Base-by-base conservation (phyloP, 2,888 invertebrate genomes). In the Tubiluchus corallicola region DNA sequence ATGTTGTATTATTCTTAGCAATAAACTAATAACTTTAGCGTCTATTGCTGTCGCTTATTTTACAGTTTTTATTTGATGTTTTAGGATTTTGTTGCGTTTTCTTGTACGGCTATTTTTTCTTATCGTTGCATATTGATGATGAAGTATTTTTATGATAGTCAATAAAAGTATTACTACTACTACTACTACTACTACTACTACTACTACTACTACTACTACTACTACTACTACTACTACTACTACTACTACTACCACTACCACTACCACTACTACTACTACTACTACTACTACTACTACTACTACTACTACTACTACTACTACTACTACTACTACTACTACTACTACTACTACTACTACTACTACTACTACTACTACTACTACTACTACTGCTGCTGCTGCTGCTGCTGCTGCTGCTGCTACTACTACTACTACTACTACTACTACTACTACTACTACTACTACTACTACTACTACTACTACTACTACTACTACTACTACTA, bases 261-360 rank as follows among this genome's bases (percentile, higher is more conserved):
- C 29, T 29, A 29, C n/a, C n/a, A n/a, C n/a, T n/a, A n/a, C n/a
- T 29, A 29, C 29, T 29, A 29, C 29, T 29, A 29, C 29, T 29
- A 29, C 29, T 29, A 29, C 29, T 29, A 29, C 29, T 29, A 29
- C 29, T 29, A 29, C 29, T 29, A 29, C 29, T 29, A 29, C 29
- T 29, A 29, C 29, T 29, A 29, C 29, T 29, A 29, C 29, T 29
- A 29, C 29, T 29, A 29, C 29, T 29, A 29, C 29, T 29, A 29
- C 29, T 29, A 29, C 29, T 29, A 29, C 29, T 29, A 29, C 29
- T 29, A 29, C 29, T 29, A 29, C 29, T 29, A 29, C 29, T 29
- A 29, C 29, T 29, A 29, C 29, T 29, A 29, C 29, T 29, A 29
- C 29, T 29, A 29, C 29, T 29, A 29, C 29, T 29, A 29, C 29